Percentiles rank a stretch among this genome's conserved stretches.
Evolutionary conservation across 2,797 vertebrate species (phyloP).

Genomic region (Discoglossus pictus): DNA sequence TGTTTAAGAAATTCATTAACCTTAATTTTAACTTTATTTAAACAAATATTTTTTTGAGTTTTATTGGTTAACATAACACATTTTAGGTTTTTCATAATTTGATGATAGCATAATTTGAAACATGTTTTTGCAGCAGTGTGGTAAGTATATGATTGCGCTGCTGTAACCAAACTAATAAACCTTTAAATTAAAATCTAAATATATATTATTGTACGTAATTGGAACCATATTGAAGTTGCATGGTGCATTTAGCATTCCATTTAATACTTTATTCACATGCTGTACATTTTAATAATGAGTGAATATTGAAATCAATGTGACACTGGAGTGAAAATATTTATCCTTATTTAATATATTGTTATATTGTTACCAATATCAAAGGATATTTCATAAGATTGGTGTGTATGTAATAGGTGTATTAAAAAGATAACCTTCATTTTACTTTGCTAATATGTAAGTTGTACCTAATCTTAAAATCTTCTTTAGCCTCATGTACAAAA

Average conservation of each 20-base stretch:
- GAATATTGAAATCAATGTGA: too few relatives aligned
- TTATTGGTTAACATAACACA: constrained; percentile 34
- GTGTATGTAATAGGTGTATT: too few relatives aligned
- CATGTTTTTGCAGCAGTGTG: constrained; percentile 15
- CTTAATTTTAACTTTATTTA: constrained; percentile 38
- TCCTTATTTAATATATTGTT: too few relatives aligned
- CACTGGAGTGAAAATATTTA: too few relatives aligned
- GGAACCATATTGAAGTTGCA: constrained; percentile 17
- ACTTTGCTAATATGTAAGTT: too few relatives aligned
- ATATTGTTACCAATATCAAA: too few relatives aligned
- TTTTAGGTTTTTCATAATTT: constrained; percentile 20
- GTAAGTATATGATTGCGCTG: constrained; percentile 18
- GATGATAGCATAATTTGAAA: constrained; percentile 22
- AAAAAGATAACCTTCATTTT: too few relatives aligned
- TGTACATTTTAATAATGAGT: too few relatives aligned
- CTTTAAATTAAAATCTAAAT: constrained; percentile 28
- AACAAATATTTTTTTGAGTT: constrained; percentile 42
- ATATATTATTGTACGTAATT: constrained; percentile 27
- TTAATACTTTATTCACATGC: too few relatives aligned
- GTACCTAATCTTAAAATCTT: too few relatives aligned
- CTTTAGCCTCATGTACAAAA: too few relatives aligned
- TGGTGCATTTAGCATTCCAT: background rate
- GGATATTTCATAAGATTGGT: too few relatives aligned
- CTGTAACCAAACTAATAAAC: constrained; percentile 31
- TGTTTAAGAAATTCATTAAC: constrained; percentile 12